These are phyloP conservation scores for Macrotrachela quadricornifera DNA, from an alignment of 1,140 invertebrate species.

Conservation along the genomic window DNA sequence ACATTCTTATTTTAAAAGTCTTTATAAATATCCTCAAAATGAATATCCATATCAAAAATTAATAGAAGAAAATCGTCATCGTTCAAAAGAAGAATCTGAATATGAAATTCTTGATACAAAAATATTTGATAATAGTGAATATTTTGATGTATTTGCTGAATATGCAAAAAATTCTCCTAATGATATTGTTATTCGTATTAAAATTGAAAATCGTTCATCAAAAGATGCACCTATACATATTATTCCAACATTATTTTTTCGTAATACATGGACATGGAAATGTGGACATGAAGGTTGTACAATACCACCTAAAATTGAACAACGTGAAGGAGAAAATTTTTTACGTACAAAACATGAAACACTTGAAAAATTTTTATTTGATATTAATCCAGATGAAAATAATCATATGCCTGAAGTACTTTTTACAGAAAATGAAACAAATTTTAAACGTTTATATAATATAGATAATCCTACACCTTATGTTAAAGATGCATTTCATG, in stretches of 20 bases:
- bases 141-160: slow-evolving; percentile 30
- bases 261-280: slow-evolving; percentile 29
- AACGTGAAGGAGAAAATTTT: too few relatives aligned
- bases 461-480: slow-evolving; percentile 12
- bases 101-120: slow-evolving; percentile 26
- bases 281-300: slow-evolving; percentile 12
- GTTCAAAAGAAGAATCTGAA: slow-evolving; percentile 16
- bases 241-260: slow-evolving; percentile 26
- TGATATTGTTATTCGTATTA: slow-evolving; percentile 22
- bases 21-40: slow-evolving; percentile 31
- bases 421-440: slow-evolving; percentile 31
- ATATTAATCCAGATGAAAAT: slow-evolving; percentile 11
- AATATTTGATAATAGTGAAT: slow-evolving; percentile 19
- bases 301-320: too few relatives aligned
- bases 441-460: slow-evolving; percentile 15
- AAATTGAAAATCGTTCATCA: slow-evolving; percentile 21
- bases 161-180: slow-evolving; percentile 25
- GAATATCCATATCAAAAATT: slow-evolving; percentile 24
- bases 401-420: slow-evolving; percentile 15
- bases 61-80: slow-evolving; percentile 18
- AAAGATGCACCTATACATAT: slow-evolving; percentile 20
- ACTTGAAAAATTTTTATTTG: too few relatives aligned
- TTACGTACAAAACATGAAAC: too few relatives aligned
- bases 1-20: slow-evolving; percentile 28
- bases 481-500: slow-evolving; percentile 30